Conservation (phyloP, 2,797 vertebrate genomes). For the Okamejei kenojei region DNA sequence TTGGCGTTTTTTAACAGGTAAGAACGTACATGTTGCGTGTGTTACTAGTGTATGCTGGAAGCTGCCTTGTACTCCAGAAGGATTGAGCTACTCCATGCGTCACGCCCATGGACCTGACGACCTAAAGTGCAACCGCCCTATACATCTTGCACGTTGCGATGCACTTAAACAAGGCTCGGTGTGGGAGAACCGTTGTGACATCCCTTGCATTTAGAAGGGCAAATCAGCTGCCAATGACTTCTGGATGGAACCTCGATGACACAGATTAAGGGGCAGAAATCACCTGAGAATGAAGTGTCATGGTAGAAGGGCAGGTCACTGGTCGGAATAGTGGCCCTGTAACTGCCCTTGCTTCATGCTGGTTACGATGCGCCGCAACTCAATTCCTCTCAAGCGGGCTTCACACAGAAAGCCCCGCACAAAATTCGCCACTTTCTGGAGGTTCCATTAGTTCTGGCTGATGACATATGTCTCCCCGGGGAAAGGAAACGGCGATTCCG, state of each 20-base stretch:
- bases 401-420: neutral
- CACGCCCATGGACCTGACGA: no score
- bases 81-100: no score
- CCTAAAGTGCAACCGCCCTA: no score
- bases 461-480: constrained; percentile 48
- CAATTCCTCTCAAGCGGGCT: neutral
- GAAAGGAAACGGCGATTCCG: constrained; percentile 52
- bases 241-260: neutral
- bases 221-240: neutral
- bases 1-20: no score
- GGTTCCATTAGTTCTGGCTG: neutral
- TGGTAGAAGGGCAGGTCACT: neutral
- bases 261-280: neutral
- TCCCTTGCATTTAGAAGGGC: neutral
- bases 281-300: neutral
- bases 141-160: neutral
- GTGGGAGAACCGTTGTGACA: neutral
- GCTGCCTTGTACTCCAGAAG: no score
- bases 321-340: neutral
- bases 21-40: no score
- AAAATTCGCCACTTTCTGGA: neutral
- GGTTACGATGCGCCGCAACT: neutral
- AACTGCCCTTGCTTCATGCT: neutral
- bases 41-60: no score
- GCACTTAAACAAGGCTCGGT: neutral